Evolutionary conservation across 2,888 invertebrate species (phyloP).

Genomic region (Abscondita cerata): DNA sequence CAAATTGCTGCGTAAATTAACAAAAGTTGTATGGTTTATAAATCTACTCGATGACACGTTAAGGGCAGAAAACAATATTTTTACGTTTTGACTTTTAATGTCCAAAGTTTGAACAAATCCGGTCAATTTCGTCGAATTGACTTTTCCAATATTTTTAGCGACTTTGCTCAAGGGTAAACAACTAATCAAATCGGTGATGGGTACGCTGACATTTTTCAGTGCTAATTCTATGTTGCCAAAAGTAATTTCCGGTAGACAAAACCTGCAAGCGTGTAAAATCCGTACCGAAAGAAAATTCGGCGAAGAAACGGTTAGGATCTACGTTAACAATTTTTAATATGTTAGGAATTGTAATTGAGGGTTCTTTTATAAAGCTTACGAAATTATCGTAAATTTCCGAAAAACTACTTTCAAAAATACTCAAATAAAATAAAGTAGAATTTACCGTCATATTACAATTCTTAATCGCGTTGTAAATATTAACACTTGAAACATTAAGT

Average conservation of each 20-base stretch:
- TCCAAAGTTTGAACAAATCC: constrained; percentile 16
- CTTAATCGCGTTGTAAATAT: constrained; percentile 9
- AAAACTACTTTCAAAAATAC: constrained; percentile 14
- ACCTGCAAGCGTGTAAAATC: constrained; percentile 24
- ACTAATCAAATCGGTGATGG: constrained; percentile 20
- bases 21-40: constrained; percentile 21
- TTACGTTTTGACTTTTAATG: constrained; percentile 13
- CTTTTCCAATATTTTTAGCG: constrained; percentile 2
- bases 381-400: constrained; percentile 27
- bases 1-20: constrained; percentile 19
- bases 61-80: constrained; percentile 18
- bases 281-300: constrained; percentile 20
- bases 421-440: constrained; percentile 3
- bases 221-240: constrained; percentile 16
- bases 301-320: constrained; percentile 22
- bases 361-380: constrained; percentile 13
- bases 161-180: constrained; percentile 20
- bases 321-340: constrained; percentile 28
- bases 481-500: constrained; percentile 5
- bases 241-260: constrained; percentile 33
- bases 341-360: constrained; percentile 11
- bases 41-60: constrained; percentile 21
- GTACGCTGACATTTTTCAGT: constrained; percentile 20
- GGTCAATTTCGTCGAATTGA: constrained; percentile 7
- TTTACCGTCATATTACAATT: constrained; percentile 10